Evolutionary conservation across 2,888 invertebrate species (phyloP), one percentile per base, ranked within the genome.

Genomic region (Nephrotoma guestfalica): DNA sequence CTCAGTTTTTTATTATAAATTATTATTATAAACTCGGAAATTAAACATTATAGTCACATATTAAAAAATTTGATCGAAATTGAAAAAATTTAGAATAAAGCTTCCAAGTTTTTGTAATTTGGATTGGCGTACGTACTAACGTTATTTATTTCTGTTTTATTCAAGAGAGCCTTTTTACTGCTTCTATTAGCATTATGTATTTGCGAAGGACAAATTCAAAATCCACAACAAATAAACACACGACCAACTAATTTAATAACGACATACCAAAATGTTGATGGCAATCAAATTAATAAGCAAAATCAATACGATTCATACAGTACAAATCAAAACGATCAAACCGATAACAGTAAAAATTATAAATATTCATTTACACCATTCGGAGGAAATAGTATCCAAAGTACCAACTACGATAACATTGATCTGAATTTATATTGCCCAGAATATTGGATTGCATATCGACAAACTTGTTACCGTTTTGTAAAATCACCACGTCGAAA

Each of bases 391-490:
- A 85, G 45, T 85, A 7, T 9, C 6, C 15, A 41, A n/a, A 86
- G 84, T 42, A 86, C 71, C 6, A 86, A 47, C n/a, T 18, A 87
- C 4, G 88, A 87, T 86, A 87, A 86, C 0, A 89, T 88, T 89
- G 92, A 89, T 88, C 90, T 90, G 84, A 90, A 90, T 41, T 90
- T 90, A 88, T 91, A 89, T 86, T 98, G 98, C 91, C 98, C 98
- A 0, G 94, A 95, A 86, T 94, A 97, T 90, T 98, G 98, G 98
- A 91, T 95, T n/a, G 94, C 94, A 43, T 96, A 93, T 90, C 94
- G 95, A 88, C 94, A 95, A 87, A 94, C 95, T 0, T 99, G 98
- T 91, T 98, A 97, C 90, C 94, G 96, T 86, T 98, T 98, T 89
- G 96, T 97, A 3, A 96, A 96, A 89, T 97, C 97, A 5, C 98